Percentiles rank a stretch among this genome's conserved stretches.
Conservation (phyloP, 2,113 vertebrate genomes). For the Gadus macrocephalus region DNA sequence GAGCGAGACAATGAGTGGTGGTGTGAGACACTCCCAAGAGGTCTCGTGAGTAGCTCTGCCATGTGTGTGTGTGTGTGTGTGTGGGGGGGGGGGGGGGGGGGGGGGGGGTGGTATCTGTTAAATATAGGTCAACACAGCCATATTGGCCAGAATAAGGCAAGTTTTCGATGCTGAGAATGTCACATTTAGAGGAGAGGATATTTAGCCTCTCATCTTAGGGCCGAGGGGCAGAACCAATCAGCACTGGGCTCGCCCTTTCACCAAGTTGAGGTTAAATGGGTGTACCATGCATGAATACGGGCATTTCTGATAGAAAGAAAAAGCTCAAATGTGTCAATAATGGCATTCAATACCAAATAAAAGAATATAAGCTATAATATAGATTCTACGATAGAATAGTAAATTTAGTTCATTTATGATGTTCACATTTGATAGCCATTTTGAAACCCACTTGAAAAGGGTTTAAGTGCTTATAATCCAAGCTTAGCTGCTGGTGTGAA, state of each 20-base stretch:
- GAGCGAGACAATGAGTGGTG: too few species aligned
- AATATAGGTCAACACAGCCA: slow-evolving; percentile 36
- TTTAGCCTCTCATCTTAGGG: too few species aligned
- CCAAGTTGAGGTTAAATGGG: slow-evolving; percentile 13
- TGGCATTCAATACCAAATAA: slow-evolving; percentile 34
- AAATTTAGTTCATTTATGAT: too few species aligned
- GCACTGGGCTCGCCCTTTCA: neutral
- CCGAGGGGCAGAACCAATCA: slow-evolving; percentile 21
- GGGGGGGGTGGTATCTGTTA: neutral
- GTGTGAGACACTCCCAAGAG: too few species aligned
- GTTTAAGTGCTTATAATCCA: too few species aligned
- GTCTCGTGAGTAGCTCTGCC: too few species aligned
- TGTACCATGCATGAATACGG: neutral
- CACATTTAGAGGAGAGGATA: neutral
- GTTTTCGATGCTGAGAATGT: slow-evolving; percentile 40
- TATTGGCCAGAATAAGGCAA: slow-evolving; percentile 38
- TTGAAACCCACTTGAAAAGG: too few species aligned
- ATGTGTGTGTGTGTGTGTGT: too few species aligned
- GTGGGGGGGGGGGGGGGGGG: too few species aligned
- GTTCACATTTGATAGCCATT: too few species aligned
- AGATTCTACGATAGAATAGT: too few species aligned
- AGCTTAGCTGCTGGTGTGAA: neutral
- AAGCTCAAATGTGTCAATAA: slow-evolving; percentile 8
- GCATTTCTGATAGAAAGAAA: neutral
- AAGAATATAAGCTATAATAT: neutral